A percentile compares a stretch with the other conserved stretches of the same genome.
Conservation (phyloP, 2,113 vertebrate species). For the zebrafish (Danio rerio) region GRCz12tu NC_133191.1:57422001-57422500, state of each 20-base stretch:
- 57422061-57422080: slow-evolving; percentile 37
- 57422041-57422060: slow-evolving; percentile 56
- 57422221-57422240: neutral
- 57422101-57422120: slow-evolving; percentile 33
- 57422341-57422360: no score
- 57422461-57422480: no score
- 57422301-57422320: neutral
- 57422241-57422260: neutral
- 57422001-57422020: slow-evolving; percentile 71
- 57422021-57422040: slow-evolving; percentile 67
- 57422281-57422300: no score
- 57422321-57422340: no score
- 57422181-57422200: neutral
- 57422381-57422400: neutral
- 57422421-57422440: no score
- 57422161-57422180: slow-evolving; percentile 2
- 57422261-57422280: neutral
- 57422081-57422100: slow-evolving; percentile 26
- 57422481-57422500: no score
- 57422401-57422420: neutral
- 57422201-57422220: neutral
- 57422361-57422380: neutral
- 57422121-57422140: neutral
- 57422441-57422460: no score
- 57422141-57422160: neutral